These are phyloP conservation scores for Drosophila equinoxialis DNA, from an alignment of 1,140 invertebrate genomes.

Conservation along the genomic window DNA sequence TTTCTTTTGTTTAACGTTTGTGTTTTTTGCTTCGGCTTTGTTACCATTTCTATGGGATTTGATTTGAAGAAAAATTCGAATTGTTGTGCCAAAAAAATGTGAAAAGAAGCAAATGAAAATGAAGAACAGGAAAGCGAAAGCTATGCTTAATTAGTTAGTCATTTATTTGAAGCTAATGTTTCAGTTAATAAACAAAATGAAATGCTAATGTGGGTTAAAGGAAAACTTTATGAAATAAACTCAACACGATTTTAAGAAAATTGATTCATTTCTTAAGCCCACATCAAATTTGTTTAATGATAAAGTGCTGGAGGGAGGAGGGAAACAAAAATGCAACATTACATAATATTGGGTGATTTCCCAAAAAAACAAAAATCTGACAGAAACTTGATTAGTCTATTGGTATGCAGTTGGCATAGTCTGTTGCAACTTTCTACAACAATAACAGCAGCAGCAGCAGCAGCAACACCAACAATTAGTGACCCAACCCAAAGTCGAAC, in stretches of 20 bases:
- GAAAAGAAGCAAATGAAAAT: constrained; percentile 15
- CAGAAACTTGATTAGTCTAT: constrained; percentile 6
- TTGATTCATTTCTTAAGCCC: too few relatives aligned
- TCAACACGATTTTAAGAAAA: too few relatives aligned
- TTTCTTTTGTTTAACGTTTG: constrained; percentile 33
- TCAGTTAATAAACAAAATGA: too few relatives aligned
- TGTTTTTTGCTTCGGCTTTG: neutral
- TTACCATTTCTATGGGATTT: constrained; percentile 28
- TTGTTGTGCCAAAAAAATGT: constrained; percentile 16
- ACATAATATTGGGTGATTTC: neutral
- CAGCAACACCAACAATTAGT: constrained; percentile 5
- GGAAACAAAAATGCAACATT: neutral
- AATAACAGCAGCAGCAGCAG: neutral
- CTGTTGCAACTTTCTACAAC: constrained; percentile 22
- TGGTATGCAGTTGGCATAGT: constrained; percentile 24
- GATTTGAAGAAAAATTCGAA: constrained; percentile 8
- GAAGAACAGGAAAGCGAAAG: constrained; percentile 32
- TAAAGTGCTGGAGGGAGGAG: neutral
- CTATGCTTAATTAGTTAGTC: too few relatives aligned
- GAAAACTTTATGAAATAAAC: neutral
- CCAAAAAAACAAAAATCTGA: neutral
- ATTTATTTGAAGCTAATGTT: neutral
- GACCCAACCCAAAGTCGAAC: constrained; percentile 16
- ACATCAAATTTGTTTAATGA: too few relatives aligned
- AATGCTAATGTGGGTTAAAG: neutral